Evolutionary conservation across 1,140 invertebrate genomes (phyloP).

Genomic region (Scaptodrosophila lebanonensis): DNA sequence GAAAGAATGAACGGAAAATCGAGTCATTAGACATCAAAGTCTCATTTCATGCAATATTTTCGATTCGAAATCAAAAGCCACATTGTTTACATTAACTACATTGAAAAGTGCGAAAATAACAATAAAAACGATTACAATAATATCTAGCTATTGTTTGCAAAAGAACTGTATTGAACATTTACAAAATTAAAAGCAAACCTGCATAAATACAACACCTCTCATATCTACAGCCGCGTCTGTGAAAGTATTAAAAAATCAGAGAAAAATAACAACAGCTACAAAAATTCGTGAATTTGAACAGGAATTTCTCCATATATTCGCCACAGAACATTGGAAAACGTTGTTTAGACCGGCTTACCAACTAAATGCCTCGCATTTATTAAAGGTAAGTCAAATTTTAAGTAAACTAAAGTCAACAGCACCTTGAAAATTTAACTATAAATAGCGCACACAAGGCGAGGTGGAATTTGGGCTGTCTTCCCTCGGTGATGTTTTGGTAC

Average conservation of each 20-base stretch:
- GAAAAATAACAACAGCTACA: slow-evolving; percentile 14
- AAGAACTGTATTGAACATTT: slow-evolving; percentile 24
- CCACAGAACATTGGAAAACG: neutral
- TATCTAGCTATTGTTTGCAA: slow-evolving; percentile 23
- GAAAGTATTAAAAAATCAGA: slow-evolving; percentile 1
- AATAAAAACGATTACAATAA: slow-evolving; percentile 67
- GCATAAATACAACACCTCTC: slow-evolving; percentile 16
- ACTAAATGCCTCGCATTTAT: slow-evolving; percentile 15
- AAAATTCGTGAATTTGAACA: too few relatives aligned
- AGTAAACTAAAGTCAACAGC: slow-evolving; percentile 12
- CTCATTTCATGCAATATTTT: too few relatives aligned
- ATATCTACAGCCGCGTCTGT: too few relatives aligned
- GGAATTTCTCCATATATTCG: slow-evolving; percentile 18
- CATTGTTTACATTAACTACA: slow-evolving; percentile 44
- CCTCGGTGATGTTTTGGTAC: neutral
- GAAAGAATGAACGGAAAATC: too few relatives aligned
- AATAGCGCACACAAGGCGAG: neutral
- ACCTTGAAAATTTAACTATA: neutral
- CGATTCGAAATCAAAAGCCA: too few relatives aligned
- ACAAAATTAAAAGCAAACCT: slow-evolving; percentile 10
- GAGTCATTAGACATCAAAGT: too few relatives aligned
- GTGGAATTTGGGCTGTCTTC: slow-evolving; percentile 16
- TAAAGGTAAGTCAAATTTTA: slow-evolving; percentile 39
- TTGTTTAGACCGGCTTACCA: slow-evolving; percentile 14
- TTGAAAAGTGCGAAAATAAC: slow-evolving; percentile 48